Base-by-base conservation (phyloP, 2,113 vertebrate genomes). In the Protobothrops mucrosquamatus region DNA sequence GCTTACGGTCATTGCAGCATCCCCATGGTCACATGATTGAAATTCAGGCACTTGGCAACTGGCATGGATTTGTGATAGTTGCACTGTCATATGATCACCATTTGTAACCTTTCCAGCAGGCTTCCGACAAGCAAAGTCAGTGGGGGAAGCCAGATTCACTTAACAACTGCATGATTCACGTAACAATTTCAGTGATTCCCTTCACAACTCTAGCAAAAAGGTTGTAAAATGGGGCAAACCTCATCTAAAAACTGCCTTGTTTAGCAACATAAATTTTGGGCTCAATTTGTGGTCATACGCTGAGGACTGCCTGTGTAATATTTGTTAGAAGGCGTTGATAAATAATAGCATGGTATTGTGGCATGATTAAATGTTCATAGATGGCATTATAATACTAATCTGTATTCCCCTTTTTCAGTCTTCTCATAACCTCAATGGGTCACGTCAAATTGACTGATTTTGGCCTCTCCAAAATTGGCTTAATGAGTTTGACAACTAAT, bases 401-500 rank as follows among this genome's bases (percentile, higher is more conserved):
- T 94, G 4, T 85, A 90, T 22, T 43, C 85, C 92, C 34, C 95
- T 48, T 74, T 93, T 93, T 85, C 92, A 99, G 99, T 97, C 98
- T 99, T n/a, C 98, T 99, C 51, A 99, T 99, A 97, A 99, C 99
- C 26, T 99, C 99, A 54, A 97, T 99, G 99, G 99, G 99, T 93
- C 99, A 99, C 96, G 98, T 99, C 95, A 99, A 99, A 94, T 98
- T 99, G 90, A 99, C 99, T 11, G 99, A 99, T 96, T 99, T 99
- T 48, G 99, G 99, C 10, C 98, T 99, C 52, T 99, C 99, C 48
- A 99, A 99, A 97, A 99, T 99, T 6, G 99, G 99, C 54, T 97
- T 99, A 95, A 99, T 99, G 99, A 99, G 99, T 92, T 96, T 99
- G 94, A 99, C 99, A 90, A 99, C 99, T 11, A 99, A 99, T 95